Evolutionary conservation across 2,888 invertebrate species (phyloP).

Genomic region (Cabera pusaria): DNA sequence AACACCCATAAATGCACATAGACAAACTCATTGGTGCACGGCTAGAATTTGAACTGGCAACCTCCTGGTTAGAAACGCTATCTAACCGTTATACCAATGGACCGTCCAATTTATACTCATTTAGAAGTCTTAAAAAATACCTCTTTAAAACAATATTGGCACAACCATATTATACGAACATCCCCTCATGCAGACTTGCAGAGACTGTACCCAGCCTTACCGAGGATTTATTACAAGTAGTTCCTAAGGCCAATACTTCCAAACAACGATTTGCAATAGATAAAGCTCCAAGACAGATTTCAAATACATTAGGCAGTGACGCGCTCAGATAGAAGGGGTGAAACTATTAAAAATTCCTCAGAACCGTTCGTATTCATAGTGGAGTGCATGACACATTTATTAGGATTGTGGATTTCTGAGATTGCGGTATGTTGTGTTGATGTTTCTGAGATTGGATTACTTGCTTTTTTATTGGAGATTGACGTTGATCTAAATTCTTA

Average conservation of each 20-base stretch:
- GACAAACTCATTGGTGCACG: no score
- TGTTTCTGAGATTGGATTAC: no score
- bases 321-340: conserved; percentile 49
- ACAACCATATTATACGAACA: conserved; percentile 38
- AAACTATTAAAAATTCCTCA: conserved; percentile 79
- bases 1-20: no score
- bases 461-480: no score
- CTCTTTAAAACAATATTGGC: no score
- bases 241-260: conserved; percentile 74
- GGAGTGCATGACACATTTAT: conserved; percentile 70
- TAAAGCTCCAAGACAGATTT: conserved; percentile 78
- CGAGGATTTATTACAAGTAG: conserved; percentile 78
- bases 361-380: conserved; percentile 43
- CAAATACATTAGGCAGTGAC: conserved; percentile 78
- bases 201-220: conserved; percentile 63
- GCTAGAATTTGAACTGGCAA: no score
- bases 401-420: conserved; percentile 49
- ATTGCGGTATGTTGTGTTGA: conserved; percentile 21
- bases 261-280: conserved; percentile 81
- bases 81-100: no score
- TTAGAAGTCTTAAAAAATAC: no score
- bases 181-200: conserved; percentile 67
- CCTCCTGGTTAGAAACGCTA: no score
- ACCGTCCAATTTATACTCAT: no score
- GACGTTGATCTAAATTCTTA: no score